Base-by-base conservation (phyloP, 1,140 invertebrate genomes). In the Mylabris phalerata region DNA sequence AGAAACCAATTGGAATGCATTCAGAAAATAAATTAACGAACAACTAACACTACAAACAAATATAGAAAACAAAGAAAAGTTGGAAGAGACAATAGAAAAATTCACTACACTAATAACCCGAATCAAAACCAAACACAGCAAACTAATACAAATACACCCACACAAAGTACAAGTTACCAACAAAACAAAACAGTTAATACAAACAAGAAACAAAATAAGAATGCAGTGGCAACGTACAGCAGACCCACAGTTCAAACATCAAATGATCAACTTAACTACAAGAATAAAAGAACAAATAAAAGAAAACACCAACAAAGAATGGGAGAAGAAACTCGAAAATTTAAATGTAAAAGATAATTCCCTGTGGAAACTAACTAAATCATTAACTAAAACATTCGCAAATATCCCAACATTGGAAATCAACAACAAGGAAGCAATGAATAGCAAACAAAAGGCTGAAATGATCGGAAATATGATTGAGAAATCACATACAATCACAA, bases 1-100 rank as follows among this genome's bases (percentile, higher is more conserved):
- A 54, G 42, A 59, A 9, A 54, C 57, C 25, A 54, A 59, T 24
- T 59, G 57, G 57, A 11, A 44, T 4, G 7, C 56, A 45, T 55
- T 52, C 26, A 6, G 57, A 13, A 24, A 59, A 59, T 26, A 1
- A 5, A 13, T 59, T 7, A 40, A 55, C 38, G 7, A 26, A 42
- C 4, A 44, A 4, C 44, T 54, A 13, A 11, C 2, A 19, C 24
- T 59, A 10, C 55, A 51, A 9, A 44, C 40, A n/a, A 32, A 25
- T 3, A 59, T 59, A n/a, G 25, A 42, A 2, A 38, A 38, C 19
- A 44, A 11, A 26, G 41, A 54, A 26, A 9, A 55, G 24, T 24
- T 59, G 11, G 49, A 59, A 27, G 13, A 24, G 0, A 49, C 42
- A 54, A 2, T 38, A 2, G 10, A 54, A 3, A 38, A 25, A 32